Conservation (phyloP, 2,797 vertebrate genomes). For the Apodemus agrarius region DNA sequence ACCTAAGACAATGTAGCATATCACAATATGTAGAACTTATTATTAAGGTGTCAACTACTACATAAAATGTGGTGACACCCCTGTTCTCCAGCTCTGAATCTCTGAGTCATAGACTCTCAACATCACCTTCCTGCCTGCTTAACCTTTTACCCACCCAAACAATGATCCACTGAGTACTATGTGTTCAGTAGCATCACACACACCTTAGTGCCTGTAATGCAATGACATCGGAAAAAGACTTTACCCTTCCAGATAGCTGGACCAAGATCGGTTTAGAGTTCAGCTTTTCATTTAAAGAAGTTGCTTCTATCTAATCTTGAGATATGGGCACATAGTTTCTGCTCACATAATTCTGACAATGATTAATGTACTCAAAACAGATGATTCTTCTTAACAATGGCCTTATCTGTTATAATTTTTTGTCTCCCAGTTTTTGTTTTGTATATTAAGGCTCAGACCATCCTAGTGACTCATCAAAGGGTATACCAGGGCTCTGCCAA, state of each 20-base stretch:
- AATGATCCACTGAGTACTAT: not conserved
- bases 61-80: not conserved
- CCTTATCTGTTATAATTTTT: not conserved
- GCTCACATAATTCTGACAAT: not conserved
- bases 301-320: not conserved
- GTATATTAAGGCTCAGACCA: constrained; percentile 50
- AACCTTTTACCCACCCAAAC: not conserved
- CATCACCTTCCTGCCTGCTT: not conserved
- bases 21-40: not conserved
- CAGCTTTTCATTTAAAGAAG: not conserved
- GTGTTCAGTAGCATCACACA: not conserved
- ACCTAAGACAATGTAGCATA: not conserved
- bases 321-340: not conserved
- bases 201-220: not conserved
- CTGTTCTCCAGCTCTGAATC: not conserved
- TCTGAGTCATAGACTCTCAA: not conserved
- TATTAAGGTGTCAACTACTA: not conserved
- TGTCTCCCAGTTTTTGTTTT: not conserved
- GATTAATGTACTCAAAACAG: not conserved
- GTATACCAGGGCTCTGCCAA: not conserved
- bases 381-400: not conserved
- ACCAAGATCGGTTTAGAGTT: not conserved
- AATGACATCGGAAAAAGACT: not conserved
- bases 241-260: not conserved
- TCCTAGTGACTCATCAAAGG: not conserved